Percentiles rank a stretch among this genome's conserved stretches.
Evolutionary conservation across 2,113 vertebrate genomes (phyloP).

Genomic region (Sclerurus mexicanus): DNA sequence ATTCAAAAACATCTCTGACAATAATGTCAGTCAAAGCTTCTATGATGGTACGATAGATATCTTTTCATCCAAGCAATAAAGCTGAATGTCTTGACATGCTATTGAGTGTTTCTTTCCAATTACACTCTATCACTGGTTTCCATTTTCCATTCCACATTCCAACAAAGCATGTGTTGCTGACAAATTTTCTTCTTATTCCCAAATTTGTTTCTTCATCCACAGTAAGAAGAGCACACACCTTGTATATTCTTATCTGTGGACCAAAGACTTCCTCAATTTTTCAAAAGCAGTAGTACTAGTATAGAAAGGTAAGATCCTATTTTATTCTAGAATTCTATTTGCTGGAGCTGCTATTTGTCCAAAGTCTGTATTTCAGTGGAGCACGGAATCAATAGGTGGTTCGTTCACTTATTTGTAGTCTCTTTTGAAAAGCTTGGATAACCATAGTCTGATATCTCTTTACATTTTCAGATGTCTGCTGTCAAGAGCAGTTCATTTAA

Average conservation of each 20-base stretch:
- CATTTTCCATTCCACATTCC: too few species aligned
- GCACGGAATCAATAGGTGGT: neutral
- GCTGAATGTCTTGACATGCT: neutral
- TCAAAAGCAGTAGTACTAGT: neutral
- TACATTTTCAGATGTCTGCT: neutral
- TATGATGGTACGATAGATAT: neutral
- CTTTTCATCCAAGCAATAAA: neutral
- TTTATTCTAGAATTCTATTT: neutral
- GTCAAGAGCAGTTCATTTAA: neutral
- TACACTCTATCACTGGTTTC: neutral
- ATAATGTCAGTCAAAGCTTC: neutral
- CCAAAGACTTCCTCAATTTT: neutral
- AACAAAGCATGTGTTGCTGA: neutral
- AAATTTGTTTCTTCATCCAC: neutral
- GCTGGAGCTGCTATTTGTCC: neutral
- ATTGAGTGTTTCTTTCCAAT: neutral
- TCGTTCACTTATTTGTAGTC: neutral
- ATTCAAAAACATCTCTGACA: neutral
- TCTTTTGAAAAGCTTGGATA: neutral
- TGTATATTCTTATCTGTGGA: neutral
- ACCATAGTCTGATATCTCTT: neutral
- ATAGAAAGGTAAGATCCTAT: neutral
- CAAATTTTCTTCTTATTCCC: neutral
- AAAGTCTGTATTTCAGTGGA: neutral
- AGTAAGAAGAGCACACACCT: neutral